phyloP scores from a whole-genome alignment of 2,113 vertebrate genomes.

The Pseudorasbora parva region DNA sequence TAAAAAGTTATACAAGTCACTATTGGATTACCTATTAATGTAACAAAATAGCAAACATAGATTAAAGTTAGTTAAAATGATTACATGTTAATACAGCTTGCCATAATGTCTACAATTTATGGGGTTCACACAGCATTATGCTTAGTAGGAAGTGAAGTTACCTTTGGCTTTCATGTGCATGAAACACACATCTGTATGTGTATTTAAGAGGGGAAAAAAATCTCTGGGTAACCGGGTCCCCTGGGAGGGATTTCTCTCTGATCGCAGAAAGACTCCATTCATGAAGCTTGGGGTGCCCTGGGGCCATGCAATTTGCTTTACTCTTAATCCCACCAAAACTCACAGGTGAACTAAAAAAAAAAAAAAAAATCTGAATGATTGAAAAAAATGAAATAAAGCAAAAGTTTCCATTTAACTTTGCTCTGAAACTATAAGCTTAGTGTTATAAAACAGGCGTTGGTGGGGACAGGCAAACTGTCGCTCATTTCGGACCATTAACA shows the following conservation, averaged over 20 bases:
- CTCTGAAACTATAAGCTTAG: constrained; percentile 22
- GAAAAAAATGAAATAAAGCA: constrained; percentile 56
- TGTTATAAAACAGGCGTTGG: constrained; percentile 1
- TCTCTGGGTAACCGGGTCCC: constrained; percentile 83
- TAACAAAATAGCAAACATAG: neutral
- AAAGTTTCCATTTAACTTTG: constrained; percentile 57
- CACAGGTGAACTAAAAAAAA: constrained; percentile 80
- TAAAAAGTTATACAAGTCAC: neutral
- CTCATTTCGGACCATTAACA: constrained; percentile 45
- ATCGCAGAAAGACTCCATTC: constrained; percentile 91
- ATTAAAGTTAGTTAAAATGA: neutral
- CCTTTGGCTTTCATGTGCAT: constrained; percentile 87
- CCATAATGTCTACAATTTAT: constrained; percentile 77
- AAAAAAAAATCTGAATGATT: constrained; percentile 74
- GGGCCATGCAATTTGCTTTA: constrained; percentile 87
- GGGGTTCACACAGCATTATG: constrained; percentile 80
- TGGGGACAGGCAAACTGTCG: constrained; percentile 43
- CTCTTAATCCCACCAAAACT: constrained; percentile 84
- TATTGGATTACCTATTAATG: neutral
- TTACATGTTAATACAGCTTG: constrained; percentile 53
- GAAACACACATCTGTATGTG: constrained; percentile 77
- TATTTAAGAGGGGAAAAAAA: constrained; percentile 70
- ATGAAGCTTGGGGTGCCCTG: constrained; percentile 78
- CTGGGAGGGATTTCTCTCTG: constrained; percentile 76
- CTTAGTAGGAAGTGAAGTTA: constrained; percentile 89